phyloP scores from a whole-genome alignment of 2,888 invertebrate genomes.

The Rhimphoctona megacephalus region DNA sequence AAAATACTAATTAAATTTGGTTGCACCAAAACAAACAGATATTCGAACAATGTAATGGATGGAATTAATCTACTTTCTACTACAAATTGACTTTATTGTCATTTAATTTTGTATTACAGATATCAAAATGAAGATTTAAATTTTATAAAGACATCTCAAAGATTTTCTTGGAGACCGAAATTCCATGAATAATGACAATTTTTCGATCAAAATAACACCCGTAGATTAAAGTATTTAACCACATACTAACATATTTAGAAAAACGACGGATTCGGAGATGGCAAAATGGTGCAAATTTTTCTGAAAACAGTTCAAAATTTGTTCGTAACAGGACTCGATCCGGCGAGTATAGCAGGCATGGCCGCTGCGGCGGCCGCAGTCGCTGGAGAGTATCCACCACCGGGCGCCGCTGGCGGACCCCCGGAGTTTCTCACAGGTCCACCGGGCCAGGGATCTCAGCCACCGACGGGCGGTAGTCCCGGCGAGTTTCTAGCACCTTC shows the following conservation, averaged over 20 bases:
- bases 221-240: not conserved
- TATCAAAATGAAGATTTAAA: no score
- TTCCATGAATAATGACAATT: not conserved
- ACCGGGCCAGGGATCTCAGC: slow-evolving; percentile 83
- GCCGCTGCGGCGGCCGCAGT: slow-evolving; percentile 83
- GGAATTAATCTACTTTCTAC: no score
- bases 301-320: slow-evolving; percentile 79
- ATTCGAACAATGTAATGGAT: no score
- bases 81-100: no score
- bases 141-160: no score
- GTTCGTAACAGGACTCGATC: slow-evolving; percentile 83
- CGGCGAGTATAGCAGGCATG: slow-evolving; percentile 84
- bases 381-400: slow-evolving; percentile 84
- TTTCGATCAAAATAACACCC: not conserved
- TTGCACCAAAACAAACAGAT: not conserved
- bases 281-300: slow-evolving; percentile 73
- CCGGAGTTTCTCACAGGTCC: slow-evolving; percentile 84
- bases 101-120: no score
- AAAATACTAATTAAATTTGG: not conserved
- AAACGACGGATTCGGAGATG: slow-evolving; percentile 70
- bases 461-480: slow-evolving; percentile 83
- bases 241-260: not conserved
- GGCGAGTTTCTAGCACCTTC: slow-evolving; percentile 84
- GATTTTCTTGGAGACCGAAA: not conserved
- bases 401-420: slow-evolving; percentile 83